These are phyloP conservation scores for Xenentodon cancila DNA, from an alignment of 2,797 vertebrate species.

Conservation along the genomic window DNA sequence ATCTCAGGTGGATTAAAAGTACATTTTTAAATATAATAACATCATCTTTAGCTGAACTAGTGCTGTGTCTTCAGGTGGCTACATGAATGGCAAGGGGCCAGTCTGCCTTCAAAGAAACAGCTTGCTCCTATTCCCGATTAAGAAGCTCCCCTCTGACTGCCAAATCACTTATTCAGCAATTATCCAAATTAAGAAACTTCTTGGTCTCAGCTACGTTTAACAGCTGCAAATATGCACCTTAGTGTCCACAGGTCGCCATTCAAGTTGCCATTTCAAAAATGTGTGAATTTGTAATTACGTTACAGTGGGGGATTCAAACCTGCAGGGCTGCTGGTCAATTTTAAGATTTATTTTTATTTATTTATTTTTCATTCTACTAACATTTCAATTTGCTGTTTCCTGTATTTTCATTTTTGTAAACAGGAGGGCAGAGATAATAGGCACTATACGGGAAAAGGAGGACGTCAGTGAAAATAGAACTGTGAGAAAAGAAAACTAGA, in stretches of 20 bases:
- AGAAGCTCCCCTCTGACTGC: constrained; percentile 27
- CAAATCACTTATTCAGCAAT: constrained; percentile 48
- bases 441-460: constrained; percentile 13
- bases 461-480: constrained; percentile 4
- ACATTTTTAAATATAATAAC: constrained; percentile 2
- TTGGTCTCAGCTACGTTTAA: constrained; percentile 32
- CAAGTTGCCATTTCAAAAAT: constrained; percentile 1
- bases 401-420: constrained; percentile 14
- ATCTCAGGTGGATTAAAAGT: constrained; percentile 31
- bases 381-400: constrained; percentile 12
- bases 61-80: constrained; percentile 35
- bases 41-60: constrained; percentile 26
- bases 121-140: constrained; percentile 32
- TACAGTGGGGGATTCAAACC: neutral
- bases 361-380: constrained; percentile 13
- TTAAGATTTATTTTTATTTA: constrained; percentile 11
- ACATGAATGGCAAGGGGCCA: constrained; percentile 51
- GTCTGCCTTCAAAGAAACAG: constrained; percentile 39
- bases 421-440: constrained; percentile 6
- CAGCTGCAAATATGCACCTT: constrained; percentile 24
- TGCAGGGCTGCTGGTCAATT: constrained; percentile 13
- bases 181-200: constrained; percentile 43
- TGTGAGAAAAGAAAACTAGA: constrained; percentile 14
- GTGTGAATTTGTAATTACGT: constrained; percentile 10
- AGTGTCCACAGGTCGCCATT: constrained; percentile 4